These are phyloP conservation scores for Grapholita molesta DNA, from an alignment of 1,140 invertebrate genomes.

Conservation along the genomic window DNA sequence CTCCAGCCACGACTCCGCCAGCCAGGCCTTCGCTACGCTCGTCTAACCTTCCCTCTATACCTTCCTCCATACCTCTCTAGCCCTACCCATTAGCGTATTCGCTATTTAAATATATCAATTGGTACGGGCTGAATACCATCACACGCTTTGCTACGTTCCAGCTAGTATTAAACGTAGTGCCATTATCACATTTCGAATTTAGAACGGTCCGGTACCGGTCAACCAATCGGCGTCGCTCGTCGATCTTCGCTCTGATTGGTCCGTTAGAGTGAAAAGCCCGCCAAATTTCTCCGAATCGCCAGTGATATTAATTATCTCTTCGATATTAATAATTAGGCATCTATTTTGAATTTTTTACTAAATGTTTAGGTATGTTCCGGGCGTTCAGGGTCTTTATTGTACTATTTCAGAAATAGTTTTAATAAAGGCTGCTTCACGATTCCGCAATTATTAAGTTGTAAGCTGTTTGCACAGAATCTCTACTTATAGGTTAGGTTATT, in stretches of 20 bases:
- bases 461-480: conserved; percentile 23
- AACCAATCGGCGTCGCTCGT: conserved; percentile 29
- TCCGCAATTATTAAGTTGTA: conserved; percentile 18
- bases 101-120: neutral
- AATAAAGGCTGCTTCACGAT: conserved; percentile 40
- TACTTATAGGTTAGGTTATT: conserved; percentile 37
- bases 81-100: neutral
- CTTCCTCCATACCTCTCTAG: neutral
- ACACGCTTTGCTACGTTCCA: neutral
- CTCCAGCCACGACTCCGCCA: conserved; percentile 36
- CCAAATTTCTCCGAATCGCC: conserved; percentile 24
- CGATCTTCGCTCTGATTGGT: conserved; percentile 38
- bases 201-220: conserved; percentile 29
- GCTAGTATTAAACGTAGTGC: conserved; percentile 35
- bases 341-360: conserved; percentile 26
- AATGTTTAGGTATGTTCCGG: conserved; percentile 24
- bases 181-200: conserved; percentile 44
- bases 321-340: conserved; percentile 22
- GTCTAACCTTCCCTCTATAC: conserved; percentile 63
- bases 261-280: conserved; percentile 35
- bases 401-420: conserved; percentile 71
- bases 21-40: conserved; percentile 83
- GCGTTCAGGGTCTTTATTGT: conserved; percentile 55
- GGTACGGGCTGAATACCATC: neutral
- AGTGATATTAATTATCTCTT: conserved; percentile 9